Evolutionary conservation across 2,113 vertebrate species (phyloP), one percentile per base, ranked within the genome.

Genomic region (Corvus cornix): DNA sequence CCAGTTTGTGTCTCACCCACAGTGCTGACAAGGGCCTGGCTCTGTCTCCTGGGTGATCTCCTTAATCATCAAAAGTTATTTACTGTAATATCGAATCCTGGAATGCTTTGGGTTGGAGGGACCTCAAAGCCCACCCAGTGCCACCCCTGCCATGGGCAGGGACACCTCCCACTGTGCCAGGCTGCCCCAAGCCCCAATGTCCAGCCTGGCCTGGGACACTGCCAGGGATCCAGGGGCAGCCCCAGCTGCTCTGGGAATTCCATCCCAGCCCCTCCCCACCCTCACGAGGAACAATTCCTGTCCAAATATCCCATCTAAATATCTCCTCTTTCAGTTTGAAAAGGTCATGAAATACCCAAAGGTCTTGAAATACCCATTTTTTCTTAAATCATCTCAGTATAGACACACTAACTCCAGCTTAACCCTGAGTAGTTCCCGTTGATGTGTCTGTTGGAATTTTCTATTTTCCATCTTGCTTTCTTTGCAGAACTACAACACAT

Each of bases 351-450:
- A 75, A 51, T 9, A 51, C 7, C 44, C 44, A 81, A 51, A 74
- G 33, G 22, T 37, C 33, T 52, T 24, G 15, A 81, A 90, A 73
- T 18, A 37, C 4, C 30, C 13, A 20, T 53, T 82, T 53, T 73
- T 90, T 39, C 72, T 78, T 62, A 46, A 56, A 59, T n/a, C 6
- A 17, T 8, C 31, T 84, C 13, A 30, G 16, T 46, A 16, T 0
- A 39, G 67, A 52, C 26, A n/a, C 30, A 26, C 13, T 27, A 46
- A 59, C 52, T 74, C 52, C 26, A 46, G 0, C 43, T 43, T 46
- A 75, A 62, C 46, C 22, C 72, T 46, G 27, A 69, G 30, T 1
- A 35, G 28, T 7, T 33, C 30, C 60, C 0, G 0, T 5, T 33
- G 39, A 22, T 37, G 5, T 58, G 28, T 3, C 41, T 43, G 10